Conservation (phyloP, 2,797 vertebrate genomes). For the Chloroceryle inda region DNA sequence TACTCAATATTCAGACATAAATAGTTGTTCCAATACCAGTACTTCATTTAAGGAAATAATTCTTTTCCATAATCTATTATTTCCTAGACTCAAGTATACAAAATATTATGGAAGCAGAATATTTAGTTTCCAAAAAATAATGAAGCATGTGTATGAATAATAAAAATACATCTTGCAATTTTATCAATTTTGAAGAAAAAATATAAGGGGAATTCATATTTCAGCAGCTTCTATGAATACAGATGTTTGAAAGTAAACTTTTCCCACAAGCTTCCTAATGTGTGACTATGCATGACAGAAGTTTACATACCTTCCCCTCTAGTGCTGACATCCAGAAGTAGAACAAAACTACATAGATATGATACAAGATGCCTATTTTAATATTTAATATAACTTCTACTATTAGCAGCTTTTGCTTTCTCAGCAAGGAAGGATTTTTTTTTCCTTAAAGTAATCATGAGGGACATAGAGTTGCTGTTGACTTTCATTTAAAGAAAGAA, state of each 20-base stretch:
- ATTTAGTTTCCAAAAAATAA: neutral
- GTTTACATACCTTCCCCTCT: neutral
- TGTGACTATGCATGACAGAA: neutral
- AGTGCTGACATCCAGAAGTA: neutral
- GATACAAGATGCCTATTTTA: neutral
- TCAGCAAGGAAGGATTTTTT: neutral
- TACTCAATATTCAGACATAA: neutral
- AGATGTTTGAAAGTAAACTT: neutral
- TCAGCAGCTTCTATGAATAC: neutral
- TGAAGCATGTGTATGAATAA: neutral
- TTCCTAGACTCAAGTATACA: neutral
- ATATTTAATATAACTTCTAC: neutral
- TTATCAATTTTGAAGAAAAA: neutral
- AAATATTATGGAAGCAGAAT: neutral
- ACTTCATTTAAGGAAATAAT: neutral
- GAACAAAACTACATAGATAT: neutral
- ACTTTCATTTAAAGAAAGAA: conserved; percentile 4
- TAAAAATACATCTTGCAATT: neutral
- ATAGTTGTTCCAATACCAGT: neutral
- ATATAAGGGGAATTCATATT: neutral
- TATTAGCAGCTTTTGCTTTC: neutral
- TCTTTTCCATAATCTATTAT: neutral
- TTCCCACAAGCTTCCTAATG: neutral
- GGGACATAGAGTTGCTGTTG: neutral
- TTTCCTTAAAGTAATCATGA: neutral